Base-by-base conservation (phyloP, 2,113 vertebrate species). In the Ptilorrhoa leucosticta region DNA sequence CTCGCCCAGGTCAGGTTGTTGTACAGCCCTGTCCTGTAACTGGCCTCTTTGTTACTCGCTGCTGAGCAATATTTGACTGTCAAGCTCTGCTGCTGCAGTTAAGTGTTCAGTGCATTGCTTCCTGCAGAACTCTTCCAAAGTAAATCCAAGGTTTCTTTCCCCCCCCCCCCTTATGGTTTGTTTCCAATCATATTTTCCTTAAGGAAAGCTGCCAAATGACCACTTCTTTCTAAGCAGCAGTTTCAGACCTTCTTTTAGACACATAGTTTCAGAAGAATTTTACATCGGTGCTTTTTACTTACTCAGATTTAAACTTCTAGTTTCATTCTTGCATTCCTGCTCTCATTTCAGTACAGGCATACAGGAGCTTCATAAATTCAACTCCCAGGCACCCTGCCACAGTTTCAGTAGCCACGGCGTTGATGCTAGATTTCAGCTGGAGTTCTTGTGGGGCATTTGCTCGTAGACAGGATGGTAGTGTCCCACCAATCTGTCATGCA, bases 161-260 rank as follows among this genome's bases (percentile, higher is more conserved):
- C 1, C 2, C 14, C 3, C 4, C 2, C 12, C 23, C 5, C 10
- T 5, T 1, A 1, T 31, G 48, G 16, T 66, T 92, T 73, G 5
- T 22, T 87, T 92, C 50, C n/a, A 77, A 2, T 87, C 45, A 6
- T 69, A 22, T 33, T 90, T 86, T 80, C 45, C n/a, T 47, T 33
- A 51, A 78, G 80, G 51, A 48, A 39, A 48, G 35, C 33, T 83
- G 76, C 65, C 60, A 70, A 89, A 70, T 22, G 40, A 24, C 51
- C 39, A 10, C 14, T 63, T 90, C 68, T 69, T 72, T 63, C 73
- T 47, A 78, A 82, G 51, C 5, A 60, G 35, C 35, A 11, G 47
- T 86, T 87, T 70, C 24, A 90, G 57, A 39, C 28, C 40, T 45
- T 48, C 51, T 76, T 64, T 71, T 61, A 76, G 71, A 69, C 7